phyloP scores from a whole-genome alignment of 2,797 vertebrate genomes.

The Rhadinocentrus ornatus region DNA sequence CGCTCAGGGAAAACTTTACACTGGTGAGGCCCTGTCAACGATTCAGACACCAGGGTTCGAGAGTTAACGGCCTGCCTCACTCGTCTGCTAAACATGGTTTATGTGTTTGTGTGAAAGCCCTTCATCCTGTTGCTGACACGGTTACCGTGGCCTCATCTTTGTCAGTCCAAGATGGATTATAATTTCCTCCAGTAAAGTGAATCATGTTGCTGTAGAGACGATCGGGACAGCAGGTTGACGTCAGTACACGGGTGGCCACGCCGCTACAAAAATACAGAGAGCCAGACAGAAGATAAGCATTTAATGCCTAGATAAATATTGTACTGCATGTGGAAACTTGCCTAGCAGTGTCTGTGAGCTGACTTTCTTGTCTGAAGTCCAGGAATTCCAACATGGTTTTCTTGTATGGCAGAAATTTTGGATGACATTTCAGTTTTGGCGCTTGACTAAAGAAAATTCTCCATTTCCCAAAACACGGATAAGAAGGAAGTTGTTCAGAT shows the following conservation, averaged over 20 bases:
- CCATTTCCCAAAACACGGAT: slow-evolving; percentile 56
- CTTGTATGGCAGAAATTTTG: slow-evolving; percentile 61
- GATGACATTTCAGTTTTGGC: slow-evolving; percentile 61
- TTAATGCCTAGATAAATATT: slow-evolving; percentile 82
- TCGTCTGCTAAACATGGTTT: slow-evolving; percentile 40
- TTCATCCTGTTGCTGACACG: slow-evolving; percentile 13
- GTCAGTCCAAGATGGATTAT: slow-evolving; percentile 46
- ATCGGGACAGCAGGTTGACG: slow-evolving; percentile 71
- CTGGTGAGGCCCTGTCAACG: slow-evolving; percentile 65
- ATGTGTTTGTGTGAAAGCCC: slow-evolving; percentile 31
- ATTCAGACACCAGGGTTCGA: slow-evolving; percentile 62
- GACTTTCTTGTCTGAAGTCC: slow-evolving; percentile 75
- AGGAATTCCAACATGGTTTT: slow-evolving; percentile 75
- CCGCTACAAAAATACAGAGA: slow-evolving; percentile 72
- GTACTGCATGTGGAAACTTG: slow-evolving; percentile 74
- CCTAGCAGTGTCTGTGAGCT: slow-evolving; percentile 68
- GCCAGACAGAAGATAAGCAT: slow-evolving; percentile 83
- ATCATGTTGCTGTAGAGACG: slow-evolving; percentile 49
- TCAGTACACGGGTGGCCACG: slow-evolving; percentile 77
- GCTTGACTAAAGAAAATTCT: slow-evolving; percentile 45
- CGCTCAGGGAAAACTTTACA: slow-evolving; percentile 73
- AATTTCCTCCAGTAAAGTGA: slow-evolving; percentile 64
- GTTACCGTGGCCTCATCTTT: slow-evolving; percentile 5
- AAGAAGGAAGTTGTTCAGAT: slow-evolving; percentile 35
- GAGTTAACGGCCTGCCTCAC: slow-evolving; percentile 48